Conservation (phyloP, 1,140 invertebrate genomes). For the Drosophila paulistorum region DNA sequence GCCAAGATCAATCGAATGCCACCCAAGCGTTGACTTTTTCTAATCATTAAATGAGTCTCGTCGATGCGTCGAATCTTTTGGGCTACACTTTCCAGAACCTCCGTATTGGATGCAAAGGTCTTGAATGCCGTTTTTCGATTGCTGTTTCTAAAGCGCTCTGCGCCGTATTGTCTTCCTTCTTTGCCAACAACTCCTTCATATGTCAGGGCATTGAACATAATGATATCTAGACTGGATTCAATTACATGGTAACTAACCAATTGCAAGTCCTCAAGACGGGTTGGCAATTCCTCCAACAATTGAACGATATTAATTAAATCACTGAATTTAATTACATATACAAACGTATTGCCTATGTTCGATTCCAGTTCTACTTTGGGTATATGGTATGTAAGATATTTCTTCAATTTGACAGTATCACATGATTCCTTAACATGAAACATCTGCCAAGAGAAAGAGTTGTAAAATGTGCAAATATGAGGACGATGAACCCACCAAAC, state of each 20-base stretch:
- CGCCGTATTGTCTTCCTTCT: background rate
- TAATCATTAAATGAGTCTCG: background rate
- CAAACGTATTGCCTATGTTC: slow-evolving; percentile 6
- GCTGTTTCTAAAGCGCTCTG: too few relatives aligned
- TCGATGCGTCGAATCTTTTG: slow-evolving; percentile 9
- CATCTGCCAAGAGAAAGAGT: slow-evolving; percentile 20
- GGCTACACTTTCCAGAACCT: slow-evolving; percentile 17
- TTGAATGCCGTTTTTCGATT: too few relatives aligned
- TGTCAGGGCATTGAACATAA: slow-evolving; percentile 26
- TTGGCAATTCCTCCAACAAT: slow-evolving; percentile 21
- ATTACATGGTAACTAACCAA: slow-evolving; percentile 36
- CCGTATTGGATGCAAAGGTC: background rate
- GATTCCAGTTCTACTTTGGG: slow-evolving; percentile 34
- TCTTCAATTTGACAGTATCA: slow-evolving; percentile 7
- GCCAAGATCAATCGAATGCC: background rate
- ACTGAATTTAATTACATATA: slow-evolving; percentile 19
- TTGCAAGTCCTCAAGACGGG: slow-evolving; percentile 16
- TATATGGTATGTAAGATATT: slow-evolving; percentile 20
- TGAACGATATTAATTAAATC: background rate
- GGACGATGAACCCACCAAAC: slow-evolving; percentile 45
- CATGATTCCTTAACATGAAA: slow-evolving; percentile 24
- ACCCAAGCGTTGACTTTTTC: background rate
- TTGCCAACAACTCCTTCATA: background rate
- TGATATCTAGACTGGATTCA: slow-evolving; percentile 28
- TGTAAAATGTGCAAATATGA: too few relatives aligned